Conservation (phyloP, 2,113 vertebrate genomes). For the Plecotus auritus region DNA sequence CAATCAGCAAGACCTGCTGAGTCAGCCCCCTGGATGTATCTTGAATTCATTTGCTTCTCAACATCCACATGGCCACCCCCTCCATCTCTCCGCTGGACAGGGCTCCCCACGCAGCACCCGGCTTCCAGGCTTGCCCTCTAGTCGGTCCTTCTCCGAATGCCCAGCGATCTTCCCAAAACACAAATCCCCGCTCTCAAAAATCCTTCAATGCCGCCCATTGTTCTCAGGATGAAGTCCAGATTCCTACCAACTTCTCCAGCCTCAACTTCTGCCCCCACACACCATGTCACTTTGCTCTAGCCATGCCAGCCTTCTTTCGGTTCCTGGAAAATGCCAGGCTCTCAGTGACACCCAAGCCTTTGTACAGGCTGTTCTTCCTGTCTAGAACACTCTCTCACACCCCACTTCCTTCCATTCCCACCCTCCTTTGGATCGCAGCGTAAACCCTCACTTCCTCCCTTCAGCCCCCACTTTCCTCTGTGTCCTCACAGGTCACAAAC, state of each 20-base stretch:
- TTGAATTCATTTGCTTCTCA: background rate
- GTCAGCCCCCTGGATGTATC: too few species aligned
- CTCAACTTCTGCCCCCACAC: background rate
- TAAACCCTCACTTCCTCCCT: background rate
- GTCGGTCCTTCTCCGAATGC: background rate
- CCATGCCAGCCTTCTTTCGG: background rate
- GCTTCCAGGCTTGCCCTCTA: background rate
- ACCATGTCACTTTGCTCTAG: background rate
- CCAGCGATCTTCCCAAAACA: background rate
- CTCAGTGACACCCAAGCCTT: background rate
- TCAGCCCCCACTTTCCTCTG: background rate
- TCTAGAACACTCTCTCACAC: background rate
- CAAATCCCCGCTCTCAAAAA: background rate
- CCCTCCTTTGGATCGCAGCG: background rate
- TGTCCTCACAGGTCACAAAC: background rate
- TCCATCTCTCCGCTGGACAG: background rate
- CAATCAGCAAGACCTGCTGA: background rate
- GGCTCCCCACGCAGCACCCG: background rate
- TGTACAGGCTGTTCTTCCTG: background rate
- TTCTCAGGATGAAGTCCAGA: background rate
- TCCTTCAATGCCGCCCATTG: accelerated
- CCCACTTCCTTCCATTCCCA: background rate
- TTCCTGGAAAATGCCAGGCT: background rate
- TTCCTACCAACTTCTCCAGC: background rate
- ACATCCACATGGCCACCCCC: accelerated